A percentile compares a stretch with the other conserved stretches of the same genome.
These are phyloP conservation scores for Neoarius graeffei DNA, from an alignment of 2,113 vertebrate genomes.

Conservation along the genomic window DNA sequence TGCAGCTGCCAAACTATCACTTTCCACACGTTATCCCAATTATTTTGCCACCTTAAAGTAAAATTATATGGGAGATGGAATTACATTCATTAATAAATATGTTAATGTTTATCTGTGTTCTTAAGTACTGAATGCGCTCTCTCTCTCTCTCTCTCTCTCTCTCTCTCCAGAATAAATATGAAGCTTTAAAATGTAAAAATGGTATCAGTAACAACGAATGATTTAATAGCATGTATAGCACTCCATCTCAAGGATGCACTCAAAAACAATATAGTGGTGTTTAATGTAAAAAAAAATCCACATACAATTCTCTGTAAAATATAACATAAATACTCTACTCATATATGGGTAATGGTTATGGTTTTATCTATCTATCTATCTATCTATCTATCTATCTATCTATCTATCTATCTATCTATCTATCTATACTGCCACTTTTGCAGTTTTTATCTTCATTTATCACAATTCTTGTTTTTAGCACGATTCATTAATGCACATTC, in stretches of 20 bases:
- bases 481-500: no score
- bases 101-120: not conserved
- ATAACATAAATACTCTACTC: not conserved
- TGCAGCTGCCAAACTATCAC: not conserved
- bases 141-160: not conserved
- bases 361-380: no score
- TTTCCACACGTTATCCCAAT: not conserved
- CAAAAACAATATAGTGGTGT: not conserved
- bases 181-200: not conserved
- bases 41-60: not conserved
- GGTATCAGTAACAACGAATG: not conserved
- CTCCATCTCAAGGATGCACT: not conserved
- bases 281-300: not conserved
- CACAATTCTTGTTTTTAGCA: no score
- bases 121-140: not conserved
- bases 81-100: not conserved
- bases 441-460: no score
- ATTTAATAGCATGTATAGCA: not conserved
- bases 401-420: no score
- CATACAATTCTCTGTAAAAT: not conserved
- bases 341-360: not conserved
- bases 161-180: not conserved
- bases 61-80: not conserved
- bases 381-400: no score
- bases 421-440: no score